These are phyloP conservation scores for Lanius ludovicianus DNA, from an alignment of 2,113 vertebrate species.

Conservation along the genomic window DNA sequence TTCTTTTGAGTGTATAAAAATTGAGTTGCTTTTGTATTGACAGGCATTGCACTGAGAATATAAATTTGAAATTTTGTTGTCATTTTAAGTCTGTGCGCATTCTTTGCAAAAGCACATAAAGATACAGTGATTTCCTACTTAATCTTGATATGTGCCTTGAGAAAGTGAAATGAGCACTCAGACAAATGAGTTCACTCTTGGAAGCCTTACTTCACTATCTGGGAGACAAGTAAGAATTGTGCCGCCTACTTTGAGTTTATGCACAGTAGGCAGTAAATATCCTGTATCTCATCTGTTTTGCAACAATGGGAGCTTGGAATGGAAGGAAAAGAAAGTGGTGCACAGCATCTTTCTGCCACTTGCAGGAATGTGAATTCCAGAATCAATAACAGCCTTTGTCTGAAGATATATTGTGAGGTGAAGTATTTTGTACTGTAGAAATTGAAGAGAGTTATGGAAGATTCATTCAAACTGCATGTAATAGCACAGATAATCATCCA, in stretches of 20 bases:
- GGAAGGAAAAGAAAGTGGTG: not conserved
- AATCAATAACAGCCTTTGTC: constrained; percentile 44
- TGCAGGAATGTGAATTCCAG: not conserved
- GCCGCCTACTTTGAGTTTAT: not conserved
- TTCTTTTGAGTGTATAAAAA: constrained; percentile 37
- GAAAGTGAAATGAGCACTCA: constrained; percentile 47
- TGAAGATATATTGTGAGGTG: not conserved
- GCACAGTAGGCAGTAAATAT: constrained; percentile 34
- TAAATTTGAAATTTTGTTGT: constrained; percentile 54
- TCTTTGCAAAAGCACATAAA: constrained; percentile 29
- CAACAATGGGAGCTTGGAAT: not conserved
- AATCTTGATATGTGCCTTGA: constrained; percentile 30
- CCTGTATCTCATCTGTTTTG: not conserved
- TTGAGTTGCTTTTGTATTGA: constrained; percentile 54
- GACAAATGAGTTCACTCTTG: constrained; percentile 47
- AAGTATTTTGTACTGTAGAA: not conserved
- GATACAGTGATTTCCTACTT: constrained; percentile 21
- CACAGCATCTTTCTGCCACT: not conserved
- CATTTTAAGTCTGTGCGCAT: constrained; percentile 20
- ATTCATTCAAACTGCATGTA: not conserved
- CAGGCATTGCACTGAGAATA: constrained; percentile 43
- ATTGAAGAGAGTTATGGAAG: not conserved
- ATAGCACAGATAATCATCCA: not conserved
- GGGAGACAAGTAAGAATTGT: not conserved
- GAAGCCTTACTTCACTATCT: not conserved